These are phyloP conservation scores for Apantesis nais DNA, from an alignment of 2,888 invertebrate genomes.

Conservation along the genomic window DNA sequence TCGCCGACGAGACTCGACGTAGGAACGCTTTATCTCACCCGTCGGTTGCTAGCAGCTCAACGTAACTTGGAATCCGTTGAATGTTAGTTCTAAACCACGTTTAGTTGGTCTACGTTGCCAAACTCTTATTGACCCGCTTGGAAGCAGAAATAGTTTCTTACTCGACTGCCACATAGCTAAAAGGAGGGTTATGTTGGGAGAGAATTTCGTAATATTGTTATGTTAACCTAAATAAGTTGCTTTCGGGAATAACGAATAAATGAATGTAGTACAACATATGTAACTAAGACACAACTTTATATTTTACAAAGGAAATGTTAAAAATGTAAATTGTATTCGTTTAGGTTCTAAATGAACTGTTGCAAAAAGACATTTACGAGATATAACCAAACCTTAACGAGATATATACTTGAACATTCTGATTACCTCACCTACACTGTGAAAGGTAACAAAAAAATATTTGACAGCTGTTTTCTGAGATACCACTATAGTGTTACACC, in stretches of 20 bases:
- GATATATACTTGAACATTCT: neutral
- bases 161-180: constrained; percentile 27
- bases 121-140: constrained; percentile 51
- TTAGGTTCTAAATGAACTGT: neutral
- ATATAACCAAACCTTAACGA: no score
- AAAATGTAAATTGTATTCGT: neutral
- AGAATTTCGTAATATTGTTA: neutral
- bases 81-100: constrained; percentile 22
- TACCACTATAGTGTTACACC: no score
- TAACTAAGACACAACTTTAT: neutral
- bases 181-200: constrained; percentile 12
- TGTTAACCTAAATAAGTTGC: constrained; percentile 1
- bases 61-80: constrained; percentile 25
- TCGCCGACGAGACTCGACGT: constrained; percentile 28
- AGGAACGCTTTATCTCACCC: constrained; percentile 47
- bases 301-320: neutral
- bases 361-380: neutral
- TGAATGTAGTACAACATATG: neutral
- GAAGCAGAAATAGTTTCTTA: constrained; percentile 37
- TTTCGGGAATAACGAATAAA: neutral
- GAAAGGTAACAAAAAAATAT: no score
- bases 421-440: neutral
- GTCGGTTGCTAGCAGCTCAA: constrained; percentile 42
- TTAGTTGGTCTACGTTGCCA: constrained; percentile 38
- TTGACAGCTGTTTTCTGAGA: no score